These are phyloP conservation scores for Cataglyphis albicans DNA, from an alignment of 2,888 invertebrate genomes.

Conservation along the genomic window DNA sequence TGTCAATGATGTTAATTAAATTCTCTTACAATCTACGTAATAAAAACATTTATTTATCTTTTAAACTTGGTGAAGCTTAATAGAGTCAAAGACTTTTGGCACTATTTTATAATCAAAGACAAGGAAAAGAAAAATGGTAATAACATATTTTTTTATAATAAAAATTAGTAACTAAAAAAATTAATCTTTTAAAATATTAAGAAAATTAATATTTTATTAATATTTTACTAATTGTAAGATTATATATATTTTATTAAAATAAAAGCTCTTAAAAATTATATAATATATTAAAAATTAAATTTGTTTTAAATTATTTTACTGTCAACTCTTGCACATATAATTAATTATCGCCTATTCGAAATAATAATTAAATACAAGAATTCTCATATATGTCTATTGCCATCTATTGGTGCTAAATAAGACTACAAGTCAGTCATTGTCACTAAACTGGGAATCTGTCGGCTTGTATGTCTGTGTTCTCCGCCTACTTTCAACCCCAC, in stretches of 20 bases:
- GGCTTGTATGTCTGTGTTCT: slow-evolving; percentile 23
- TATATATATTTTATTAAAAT: background rate
- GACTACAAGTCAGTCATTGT: slow-evolving; percentile 23
- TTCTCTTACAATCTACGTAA: background rate
- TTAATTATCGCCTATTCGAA: background rate
- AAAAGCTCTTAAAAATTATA: background rate
- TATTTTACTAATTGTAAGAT: slow-evolving; percentile 1
- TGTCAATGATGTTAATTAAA: background rate
- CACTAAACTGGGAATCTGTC: slow-evolving; percentile 43
- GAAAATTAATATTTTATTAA: slow-evolving; percentile 11
- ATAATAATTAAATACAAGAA: slow-evolving; percentile 21
- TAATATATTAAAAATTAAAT: background rate
- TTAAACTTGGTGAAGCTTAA: background rate
- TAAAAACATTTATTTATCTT: background rate
- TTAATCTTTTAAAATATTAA: slow-evolving; percentile 7
- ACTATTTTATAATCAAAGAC: background rate
- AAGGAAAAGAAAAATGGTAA: background rate
- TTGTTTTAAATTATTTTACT: background rate
- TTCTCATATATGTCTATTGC: background rate
- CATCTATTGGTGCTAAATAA: slow-evolving; percentile 33
- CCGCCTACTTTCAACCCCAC: slow-evolving; percentile 41
- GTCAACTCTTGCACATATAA: background rate
- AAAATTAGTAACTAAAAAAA: background rate
- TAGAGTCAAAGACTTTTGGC: background rate
- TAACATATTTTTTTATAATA: slow-evolving; percentile 3